phyloP scores from a whole-genome alignment of 92 coral and sea anemone species.

The Bergia sp. region DNA sequence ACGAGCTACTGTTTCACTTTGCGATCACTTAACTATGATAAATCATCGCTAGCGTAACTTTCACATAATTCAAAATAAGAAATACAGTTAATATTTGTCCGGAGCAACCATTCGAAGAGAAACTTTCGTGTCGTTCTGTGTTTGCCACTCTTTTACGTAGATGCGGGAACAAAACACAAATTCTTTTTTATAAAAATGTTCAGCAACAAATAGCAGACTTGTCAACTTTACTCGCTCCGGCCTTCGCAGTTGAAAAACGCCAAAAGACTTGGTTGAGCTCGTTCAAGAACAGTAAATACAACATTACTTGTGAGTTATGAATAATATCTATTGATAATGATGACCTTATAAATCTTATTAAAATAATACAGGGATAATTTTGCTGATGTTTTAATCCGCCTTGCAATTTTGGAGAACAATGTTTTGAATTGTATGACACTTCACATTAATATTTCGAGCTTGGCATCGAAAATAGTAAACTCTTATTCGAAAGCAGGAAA shows the following conservation, averaged over 20 bases:
- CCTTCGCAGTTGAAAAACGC: too few species aligned
- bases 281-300: too few species aligned
- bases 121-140: background rate
- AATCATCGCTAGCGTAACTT: background rate
- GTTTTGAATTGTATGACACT: background rate
- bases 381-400: background rate
- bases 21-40: background rate
- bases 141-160: background rate
- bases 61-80: background rate
- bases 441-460: background rate
- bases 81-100: background rate
- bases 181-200: background rate
- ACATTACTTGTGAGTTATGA: too few species aligned
- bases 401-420: background rate
- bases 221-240: too few species aligned
- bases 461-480: background rate
- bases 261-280: too few species aligned
- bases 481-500: background rate
- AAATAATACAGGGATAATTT: too few species aligned
- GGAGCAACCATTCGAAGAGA: background rate
- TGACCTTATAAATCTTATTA: too few species aligned
- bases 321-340: background rate
- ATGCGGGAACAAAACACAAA: background rate
- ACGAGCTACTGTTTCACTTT: background rate
- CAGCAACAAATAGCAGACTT: too few species aligned